phyloP scores from a whole-genome alignment of 2,113 vertebrate species.

The Falco punctatus region DNA sequence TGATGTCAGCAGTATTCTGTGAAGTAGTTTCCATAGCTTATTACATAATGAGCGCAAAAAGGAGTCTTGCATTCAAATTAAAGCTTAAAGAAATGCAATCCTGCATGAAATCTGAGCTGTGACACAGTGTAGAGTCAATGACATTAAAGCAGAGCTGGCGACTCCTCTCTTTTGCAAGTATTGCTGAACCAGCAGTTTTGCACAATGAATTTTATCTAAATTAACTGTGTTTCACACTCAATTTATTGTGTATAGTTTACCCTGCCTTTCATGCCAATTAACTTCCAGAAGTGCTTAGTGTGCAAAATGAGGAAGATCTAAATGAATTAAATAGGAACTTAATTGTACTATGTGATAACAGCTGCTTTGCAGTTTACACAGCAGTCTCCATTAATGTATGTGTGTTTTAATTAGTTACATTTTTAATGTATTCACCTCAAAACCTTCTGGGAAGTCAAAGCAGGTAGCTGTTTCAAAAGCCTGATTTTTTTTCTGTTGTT shows the following conservation, averaged over 20 bases:
- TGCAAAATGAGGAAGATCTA: conserved; percentile 45
- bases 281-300: conserved; percentile 65
- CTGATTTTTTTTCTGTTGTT: neutral
- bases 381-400: neutral
- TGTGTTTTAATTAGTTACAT: neutral
- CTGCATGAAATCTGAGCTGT: neutral
- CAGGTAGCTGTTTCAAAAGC: neutral
- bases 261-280: conserved; percentile 66
- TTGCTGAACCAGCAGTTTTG: conserved; percentile 54
- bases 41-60: neutral
- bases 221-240: conserved; percentile 73
- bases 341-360: conserved; percentile 38
- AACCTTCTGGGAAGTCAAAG: neutral
- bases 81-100: neutral
- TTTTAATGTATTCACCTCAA: neutral
- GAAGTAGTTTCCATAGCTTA: neutral
- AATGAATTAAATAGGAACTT: conserved; percentile 47
- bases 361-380: conserved; percentile 24
- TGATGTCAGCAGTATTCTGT: neutral
- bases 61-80: neutral
- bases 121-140: neutral
- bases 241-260: conserved; percentile 73
- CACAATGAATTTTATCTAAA: conserved; percentile 65
- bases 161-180: conserved; percentile 20
- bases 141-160: neutral